phyloP scores from a whole-genome alignment of 2,113 vertebrate genomes.

The Seriola quinqueradiata region DNA sequence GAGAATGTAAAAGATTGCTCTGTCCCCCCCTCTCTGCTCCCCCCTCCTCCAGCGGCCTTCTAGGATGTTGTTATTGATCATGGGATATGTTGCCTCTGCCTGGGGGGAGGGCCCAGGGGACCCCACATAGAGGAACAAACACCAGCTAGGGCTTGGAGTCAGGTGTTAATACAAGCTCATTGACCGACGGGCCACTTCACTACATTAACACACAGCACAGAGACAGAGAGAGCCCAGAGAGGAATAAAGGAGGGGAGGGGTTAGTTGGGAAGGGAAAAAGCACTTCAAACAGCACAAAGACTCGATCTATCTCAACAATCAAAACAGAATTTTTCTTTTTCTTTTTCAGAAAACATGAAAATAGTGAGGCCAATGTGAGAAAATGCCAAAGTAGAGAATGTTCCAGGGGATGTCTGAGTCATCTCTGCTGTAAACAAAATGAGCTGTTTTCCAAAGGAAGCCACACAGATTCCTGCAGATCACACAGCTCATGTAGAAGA shows the following conservation, averaged over 20 bases:
- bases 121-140: conserved; percentile 73
- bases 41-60: conserved; percentile 51
- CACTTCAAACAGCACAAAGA: conserved; percentile 51
- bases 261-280: conserved; percentile 3
- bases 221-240: conserved; percentile 49
- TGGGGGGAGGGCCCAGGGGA: conserved; percentile 70
- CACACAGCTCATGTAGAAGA: background rate
- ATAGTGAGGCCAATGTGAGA: background rate
- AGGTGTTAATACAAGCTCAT: conserved; percentile 86
- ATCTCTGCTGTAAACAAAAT: conserved; percentile 24
- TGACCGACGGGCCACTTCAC: conserved; percentile 81
- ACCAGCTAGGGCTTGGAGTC: conserved; percentile 74
- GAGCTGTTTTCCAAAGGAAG: conserved; percentile 6
- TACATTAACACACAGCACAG: conserved; percentile 80
- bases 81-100: conserved; percentile 72
- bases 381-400: conserved; percentile 8
- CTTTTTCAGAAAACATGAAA: background rate
- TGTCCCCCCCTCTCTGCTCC: conserved; percentile 2
- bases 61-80: conserved; percentile 82
- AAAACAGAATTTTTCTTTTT: conserved; percentile 9
- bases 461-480: conserved; percentile 11
- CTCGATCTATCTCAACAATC: background rate
- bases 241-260: conserved; percentile 42
- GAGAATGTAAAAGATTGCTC: conserved; percentile 33
- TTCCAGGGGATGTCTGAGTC: conserved; percentile 38